A percentile compares a stretch with the other conserved stretches of the same genome.
phyloP scores from a whole-genome alignment of 2,888 invertebrate species.

The Priapulus caudatus region DNA sequence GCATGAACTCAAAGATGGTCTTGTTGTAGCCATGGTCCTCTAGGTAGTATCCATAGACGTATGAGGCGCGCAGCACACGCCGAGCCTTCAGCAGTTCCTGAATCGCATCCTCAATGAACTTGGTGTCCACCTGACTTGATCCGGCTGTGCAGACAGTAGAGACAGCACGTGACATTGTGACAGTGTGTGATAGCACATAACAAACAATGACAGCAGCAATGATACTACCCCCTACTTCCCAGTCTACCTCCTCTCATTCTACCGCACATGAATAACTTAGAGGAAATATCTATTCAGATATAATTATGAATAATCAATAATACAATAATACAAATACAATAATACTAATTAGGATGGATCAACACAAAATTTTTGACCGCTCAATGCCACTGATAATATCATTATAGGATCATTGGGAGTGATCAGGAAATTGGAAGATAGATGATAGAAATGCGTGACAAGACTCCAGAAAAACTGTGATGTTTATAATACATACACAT shows the following conservation, averaged over 20 bases:
- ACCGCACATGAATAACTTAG: too few relatives aligned
- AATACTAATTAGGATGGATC: too few relatives aligned
- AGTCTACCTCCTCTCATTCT: neutral
- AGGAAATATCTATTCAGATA: too few relatives aligned
- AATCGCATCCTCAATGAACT: conserved; percentile 52
- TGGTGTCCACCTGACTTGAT: conserved; percentile 12
- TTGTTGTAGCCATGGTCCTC: conserved; percentile 53
- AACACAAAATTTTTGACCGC: too few relatives aligned
- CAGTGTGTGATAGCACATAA: neutral
- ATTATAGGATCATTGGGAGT: too few relatives aligned
- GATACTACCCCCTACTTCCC: neutral
- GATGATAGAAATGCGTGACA: too few relatives aligned
- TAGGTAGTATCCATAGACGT: conserved; percentile 55
- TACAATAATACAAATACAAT: too few relatives aligned
- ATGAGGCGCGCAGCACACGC: conserved; percentile 51
- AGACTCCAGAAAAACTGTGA: too few relatives aligned
- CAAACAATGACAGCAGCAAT: neutral
- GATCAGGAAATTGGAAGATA: too few relatives aligned
- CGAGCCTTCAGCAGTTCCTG: conserved; percentile 51
- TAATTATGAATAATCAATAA: too few relatives aligned
- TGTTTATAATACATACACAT: too few relatives aligned
- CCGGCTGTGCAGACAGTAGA: neutral
- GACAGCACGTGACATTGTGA: neutral
- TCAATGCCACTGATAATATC: too few relatives aligned
- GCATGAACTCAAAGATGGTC: conserved; percentile 55